Evolutionary conservation across 1,140 invertebrate species (phyloP).

Genomic region (Lordiphosa stackelbergi): DNA sequence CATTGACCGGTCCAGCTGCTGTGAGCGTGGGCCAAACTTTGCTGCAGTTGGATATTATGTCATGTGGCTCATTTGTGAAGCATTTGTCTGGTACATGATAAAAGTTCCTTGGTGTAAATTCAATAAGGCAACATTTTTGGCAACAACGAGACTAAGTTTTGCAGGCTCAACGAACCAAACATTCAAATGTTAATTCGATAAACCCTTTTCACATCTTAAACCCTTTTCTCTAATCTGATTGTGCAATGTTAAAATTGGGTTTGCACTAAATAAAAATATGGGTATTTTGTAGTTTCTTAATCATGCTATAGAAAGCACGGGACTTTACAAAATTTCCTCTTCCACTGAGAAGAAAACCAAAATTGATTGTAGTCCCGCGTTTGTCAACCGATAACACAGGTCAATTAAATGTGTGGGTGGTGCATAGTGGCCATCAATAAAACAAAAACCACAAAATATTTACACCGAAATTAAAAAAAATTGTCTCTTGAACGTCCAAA

Average conservation of each 20-base stretch:
- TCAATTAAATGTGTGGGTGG: too few species aligned
- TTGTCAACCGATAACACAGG: too few species aligned
- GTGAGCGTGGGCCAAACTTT: slow-evolving; percentile 32
- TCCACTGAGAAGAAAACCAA: too few species aligned
- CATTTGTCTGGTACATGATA: slow-evolving; percentile 37
- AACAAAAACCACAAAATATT: too few species aligned
- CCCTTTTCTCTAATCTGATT: background rate
- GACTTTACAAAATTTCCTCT: too few species aligned
- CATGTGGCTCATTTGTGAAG: slow-evolving; percentile 41
- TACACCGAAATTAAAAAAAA: too few species aligned
- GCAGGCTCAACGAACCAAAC: slow-evolving; percentile 6
- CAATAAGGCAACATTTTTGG: slow-evolving; percentile 55
- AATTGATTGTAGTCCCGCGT: too few species aligned
- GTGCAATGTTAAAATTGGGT: background rate
- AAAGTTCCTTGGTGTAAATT: slow-evolving; percentile 58
- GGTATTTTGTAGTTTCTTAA: too few species aligned
- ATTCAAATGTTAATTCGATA: slow-evolving; percentile 57
- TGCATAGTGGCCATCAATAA: too few species aligned
- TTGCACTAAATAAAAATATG: background rate
- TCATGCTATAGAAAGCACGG: too few species aligned
- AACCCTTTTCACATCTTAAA: slow-evolving; percentile 30
- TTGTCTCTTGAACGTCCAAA: too few species aligned
- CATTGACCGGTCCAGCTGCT: slow-evolving; percentile 31
- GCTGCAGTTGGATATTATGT: slow-evolving; percentile 25
- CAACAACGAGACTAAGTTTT: slow-evolving; percentile 50